Evolutionary conservation across 2,113 vertebrate genomes (phyloP), one percentile per base, ranked within the genome.

Genomic region (Proteles cristata): DNA sequence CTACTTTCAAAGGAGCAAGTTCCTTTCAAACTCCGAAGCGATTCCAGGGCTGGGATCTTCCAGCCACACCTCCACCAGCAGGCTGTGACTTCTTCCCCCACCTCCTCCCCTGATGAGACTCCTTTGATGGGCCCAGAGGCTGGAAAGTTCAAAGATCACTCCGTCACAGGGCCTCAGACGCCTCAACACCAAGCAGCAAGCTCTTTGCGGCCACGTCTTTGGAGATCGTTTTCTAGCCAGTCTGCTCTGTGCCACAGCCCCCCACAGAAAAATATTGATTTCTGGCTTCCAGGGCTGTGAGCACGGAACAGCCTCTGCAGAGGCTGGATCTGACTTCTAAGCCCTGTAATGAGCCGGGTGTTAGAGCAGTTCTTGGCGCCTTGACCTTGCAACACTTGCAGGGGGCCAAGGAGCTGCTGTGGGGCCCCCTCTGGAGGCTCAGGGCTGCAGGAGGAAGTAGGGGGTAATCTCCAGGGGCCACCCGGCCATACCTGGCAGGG

Each of bases 241-340:
- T 82, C 43, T n/a, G 55, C 39, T 73, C 45, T 2, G 0, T 35
- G 82, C 39, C 91, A 39, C 77, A 63, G 33, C 26, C 5, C 50
- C 61, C 31, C 33, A 68, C 6, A 8, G 65, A 96, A n/a, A n/a
- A n/a, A n/a, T 43, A 83, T 84, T 93, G 80, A 94, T 94, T 90
- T 94, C 6, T 5, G 28, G 35, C 81, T 94, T 90, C 74, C 68
- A 65, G 61, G 0, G 1, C 53, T 66, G 50, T 63, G 33, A 86
- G 74, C 15, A 5, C 0, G 1, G 88, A 74, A 31, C 28, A 76
- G 77, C 33, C 55, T 81, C 35, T 7, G 0, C 48, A 28, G 15
- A n/a, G 61, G 19, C 11, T 55, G 43, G 26, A 53, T 58, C 53
- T 55, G n/a, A 86, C 68, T 66, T 90, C 68, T 53, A n/a, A 90